phyloP scores from a whole-genome alignment of 2,113 vertebrate species.

The Conger conger region DNA sequence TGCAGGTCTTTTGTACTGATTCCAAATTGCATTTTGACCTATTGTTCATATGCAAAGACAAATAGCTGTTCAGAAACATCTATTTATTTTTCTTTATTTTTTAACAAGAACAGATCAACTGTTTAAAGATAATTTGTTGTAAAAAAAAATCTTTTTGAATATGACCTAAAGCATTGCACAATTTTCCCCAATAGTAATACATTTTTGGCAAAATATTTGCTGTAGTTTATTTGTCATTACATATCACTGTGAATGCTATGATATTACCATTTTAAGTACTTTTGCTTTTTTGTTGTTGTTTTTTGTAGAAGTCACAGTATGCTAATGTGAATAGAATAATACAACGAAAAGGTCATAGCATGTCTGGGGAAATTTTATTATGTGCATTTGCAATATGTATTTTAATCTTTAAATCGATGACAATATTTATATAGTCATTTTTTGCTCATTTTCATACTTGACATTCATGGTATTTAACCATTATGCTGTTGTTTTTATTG shows the following conservation, averaged over 20 bases:
- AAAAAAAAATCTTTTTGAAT: conserved; percentile 31
- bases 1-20: conserved; percentile 99
- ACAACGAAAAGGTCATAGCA: conserved; percentile 19
- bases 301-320: conserved; percentile 33
- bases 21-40: conserved; percentile 98
- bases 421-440: conserved; percentile 64
- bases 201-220: conserved; percentile 29
- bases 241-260: conserved; percentile 42
- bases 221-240: conserved; percentile 43
- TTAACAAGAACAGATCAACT: conserved; percentile 29
- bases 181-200: conserved; percentile 51
- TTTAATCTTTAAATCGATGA: conserved; percentile 43
- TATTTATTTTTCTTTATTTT: conserved; percentile 59
- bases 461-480: conserved; percentile 78
- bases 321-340: conserved; percentile 57
- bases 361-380: conserved; percentile 57
- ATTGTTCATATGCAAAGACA: conserved; percentile 85
- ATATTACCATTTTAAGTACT: conserved; percentile 34
- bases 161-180: conserved; percentile 57
- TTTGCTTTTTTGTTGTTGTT: conserved; percentile 31
- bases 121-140: conserved; percentile 36
- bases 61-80: conserved; percentile 61
- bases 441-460: conserved; percentile 75
- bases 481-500: conserved; percentile 89
- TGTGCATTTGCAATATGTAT: conserved; percentile 55